These are phyloP conservation scores for Cepaea hortensis DNA, from an alignment of 2,888 invertebrate genomes.

Conservation along the genomic window DNA sequence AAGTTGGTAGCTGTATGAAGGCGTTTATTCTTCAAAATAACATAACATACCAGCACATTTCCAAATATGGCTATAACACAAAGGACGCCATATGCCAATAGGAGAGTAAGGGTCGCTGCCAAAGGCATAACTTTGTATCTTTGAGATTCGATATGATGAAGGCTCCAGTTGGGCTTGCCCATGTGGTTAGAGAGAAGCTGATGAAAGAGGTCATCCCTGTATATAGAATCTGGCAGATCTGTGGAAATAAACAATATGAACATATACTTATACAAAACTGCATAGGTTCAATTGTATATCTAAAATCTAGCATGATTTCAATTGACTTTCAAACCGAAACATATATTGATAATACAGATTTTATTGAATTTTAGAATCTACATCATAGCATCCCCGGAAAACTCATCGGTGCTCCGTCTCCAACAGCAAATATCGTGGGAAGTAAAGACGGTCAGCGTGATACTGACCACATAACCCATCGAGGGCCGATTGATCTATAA, in stretches of 20 bases:
- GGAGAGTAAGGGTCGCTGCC: slow-evolving; percentile 48
- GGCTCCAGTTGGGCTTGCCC: slow-evolving; percentile 11
- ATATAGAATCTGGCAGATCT: slow-evolving; percentile 22
- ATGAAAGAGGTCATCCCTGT: not conserved
- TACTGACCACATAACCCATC: too few species aligned
- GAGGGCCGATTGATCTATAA: too few species aligned
- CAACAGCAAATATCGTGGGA: too few species aligned
- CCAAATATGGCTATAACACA: slow-evolving; percentile 68
- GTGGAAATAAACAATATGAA: not conserved
- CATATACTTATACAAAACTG: not conserved
- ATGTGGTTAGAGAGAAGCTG: not conserved
- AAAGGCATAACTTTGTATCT: slow-evolving; percentile 30
- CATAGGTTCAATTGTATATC: too few species aligned
- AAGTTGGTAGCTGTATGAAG: slow-evolving; percentile 73
- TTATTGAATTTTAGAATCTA: too few species aligned
- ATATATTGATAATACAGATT: too few species aligned
- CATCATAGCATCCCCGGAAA: too few species aligned
- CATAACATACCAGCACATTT: slow-evolving; percentile 70
- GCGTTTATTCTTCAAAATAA: slow-evolving; percentile 67
- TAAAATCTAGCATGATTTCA: too few species aligned
- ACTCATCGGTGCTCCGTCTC: too few species aligned
- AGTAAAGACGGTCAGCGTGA: too few species aligned
- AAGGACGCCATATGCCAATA: slow-evolving; percentile 62
- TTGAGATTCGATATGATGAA: slow-evolving; percentile 30
- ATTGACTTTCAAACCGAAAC: too few species aligned